A percentile compares a stretch with the other conserved stretches of the same genome.
phyloP scores from a whole-genome alignment of 1,140 invertebrate species.

The Cardiocondyla obscurior region DNA sequence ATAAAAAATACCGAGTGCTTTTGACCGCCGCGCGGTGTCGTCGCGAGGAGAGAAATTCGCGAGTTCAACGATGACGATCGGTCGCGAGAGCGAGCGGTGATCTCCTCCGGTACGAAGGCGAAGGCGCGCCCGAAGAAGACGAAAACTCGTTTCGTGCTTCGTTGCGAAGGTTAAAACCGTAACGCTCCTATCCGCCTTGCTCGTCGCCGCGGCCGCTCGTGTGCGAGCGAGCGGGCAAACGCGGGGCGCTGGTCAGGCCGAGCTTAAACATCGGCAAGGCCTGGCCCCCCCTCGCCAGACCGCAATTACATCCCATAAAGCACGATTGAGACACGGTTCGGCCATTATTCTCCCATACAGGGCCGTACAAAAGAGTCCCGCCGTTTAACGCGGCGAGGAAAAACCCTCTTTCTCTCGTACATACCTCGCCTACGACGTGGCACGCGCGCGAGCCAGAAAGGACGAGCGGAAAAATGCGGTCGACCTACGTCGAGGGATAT shows the following conservation, averaged over 20 bases:
- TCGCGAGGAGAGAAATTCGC: neutral
- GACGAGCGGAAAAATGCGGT: slow-evolving; percentile 20
- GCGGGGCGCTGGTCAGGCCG: slow-evolving; percentile 38
- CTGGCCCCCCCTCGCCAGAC: slow-evolving; percentile 72
- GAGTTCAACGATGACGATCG: neutral
- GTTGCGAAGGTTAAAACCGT: slow-evolving; percentile 77
- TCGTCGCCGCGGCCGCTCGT: neutral
- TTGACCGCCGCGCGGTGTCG: neutral
- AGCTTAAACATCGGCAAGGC: slow-evolving; percentile 75
- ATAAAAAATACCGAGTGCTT: neutral
- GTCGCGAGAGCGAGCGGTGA: neutral
- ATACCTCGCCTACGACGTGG: slow-evolving; percentile 1
- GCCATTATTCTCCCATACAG: slow-evolving; percentile 80
- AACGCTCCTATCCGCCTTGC: slow-evolving; percentile 68
- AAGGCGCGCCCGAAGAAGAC: slow-evolving; percentile 12
- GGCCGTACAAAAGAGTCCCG: slow-evolving; percentile 73
- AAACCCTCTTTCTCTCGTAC: slow-evolving; percentile 32
- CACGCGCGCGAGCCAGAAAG: slow-evolving; percentile 1
- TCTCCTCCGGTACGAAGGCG: neutral
- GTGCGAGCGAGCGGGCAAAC: slow-evolving; percentile 11
- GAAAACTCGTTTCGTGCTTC: slow-evolving; percentile 73
- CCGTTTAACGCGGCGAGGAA: slow-evolving; percentile 64
- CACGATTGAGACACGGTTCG: slow-evolving; percentile 81
- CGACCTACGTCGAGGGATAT: neutral
- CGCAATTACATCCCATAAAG: slow-evolving; percentile 82